These are phyloP conservation scores for Atherinomorus stipes DNA, from an alignment of 2,113 vertebrate genomes.

Conservation along the genomic window DNA sequence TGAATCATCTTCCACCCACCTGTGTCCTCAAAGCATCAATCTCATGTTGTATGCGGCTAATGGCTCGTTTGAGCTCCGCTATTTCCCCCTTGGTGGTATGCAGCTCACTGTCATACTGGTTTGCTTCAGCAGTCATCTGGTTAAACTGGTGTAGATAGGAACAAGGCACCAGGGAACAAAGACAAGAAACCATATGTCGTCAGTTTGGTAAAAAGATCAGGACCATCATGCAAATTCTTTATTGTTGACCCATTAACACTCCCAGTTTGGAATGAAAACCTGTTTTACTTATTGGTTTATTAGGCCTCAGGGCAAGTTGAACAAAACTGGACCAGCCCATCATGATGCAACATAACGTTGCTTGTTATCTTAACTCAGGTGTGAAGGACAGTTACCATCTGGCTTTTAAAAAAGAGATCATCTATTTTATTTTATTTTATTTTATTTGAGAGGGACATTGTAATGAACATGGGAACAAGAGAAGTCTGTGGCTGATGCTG, in stretches of 20 bases:
- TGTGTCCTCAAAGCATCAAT: conserved; percentile 56
- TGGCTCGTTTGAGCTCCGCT: conserved; percentile 60
- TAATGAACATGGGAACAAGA: too few species aligned
- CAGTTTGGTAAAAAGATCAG: background rate
- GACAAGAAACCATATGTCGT: background rate
- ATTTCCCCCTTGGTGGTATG: conserved; percentile 65
- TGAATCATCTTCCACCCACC: conserved; percentile 57
- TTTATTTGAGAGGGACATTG: too few species aligned
- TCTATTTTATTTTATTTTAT: too few species aligned
- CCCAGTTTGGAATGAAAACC: background rate
- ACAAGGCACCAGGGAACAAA: conserved; percentile 16
- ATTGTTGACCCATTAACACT: background rate
- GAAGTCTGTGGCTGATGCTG: too few species aligned
- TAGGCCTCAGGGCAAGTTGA: too few species aligned
- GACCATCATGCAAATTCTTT: background rate
- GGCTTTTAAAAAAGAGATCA: background rate
- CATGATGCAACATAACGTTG: too few species aligned
- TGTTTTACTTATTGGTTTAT: background rate
- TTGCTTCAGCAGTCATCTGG: conserved; percentile 53
- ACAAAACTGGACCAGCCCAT: too few species aligned
- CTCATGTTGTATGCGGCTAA: conserved; percentile 66
- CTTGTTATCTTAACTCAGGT: too few species aligned
- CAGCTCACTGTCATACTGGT: conserved; percentile 58
- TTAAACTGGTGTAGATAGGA: conserved; percentile 68
- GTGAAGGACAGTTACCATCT: too few species aligned